These are phyloP conservation scores for Odontothrips loti DNA, from an alignment of 2,888 invertebrate genomes.

Conservation along the genomic window DNA sequence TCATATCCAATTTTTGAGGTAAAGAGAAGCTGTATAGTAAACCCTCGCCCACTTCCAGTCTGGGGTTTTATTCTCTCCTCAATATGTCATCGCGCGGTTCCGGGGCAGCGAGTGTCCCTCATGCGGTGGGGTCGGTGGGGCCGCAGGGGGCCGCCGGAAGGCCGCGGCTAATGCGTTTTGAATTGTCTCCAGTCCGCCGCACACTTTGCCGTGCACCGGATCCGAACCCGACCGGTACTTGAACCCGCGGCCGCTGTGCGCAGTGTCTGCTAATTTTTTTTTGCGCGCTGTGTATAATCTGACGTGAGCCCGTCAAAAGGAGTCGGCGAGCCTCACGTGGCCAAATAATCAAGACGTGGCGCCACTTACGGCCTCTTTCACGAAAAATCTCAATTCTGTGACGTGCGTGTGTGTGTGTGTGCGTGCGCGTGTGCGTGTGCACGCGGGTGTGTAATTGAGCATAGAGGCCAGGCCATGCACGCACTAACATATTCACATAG, in stretches of 20 bases:
- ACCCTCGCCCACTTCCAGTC: too few species aligned
- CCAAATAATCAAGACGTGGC: too few species aligned
- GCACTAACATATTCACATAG: conserved; percentile 14
- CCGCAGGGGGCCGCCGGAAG: too few species aligned
- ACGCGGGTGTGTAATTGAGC: conserved; percentile 5
- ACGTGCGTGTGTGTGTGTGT: neutral
- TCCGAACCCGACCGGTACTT: neutral
- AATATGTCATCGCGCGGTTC: too few species aligned
- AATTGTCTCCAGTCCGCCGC: neutral
- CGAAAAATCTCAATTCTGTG: neutral
- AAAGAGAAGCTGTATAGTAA: too few species aligned
- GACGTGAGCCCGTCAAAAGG: too few species aligned
- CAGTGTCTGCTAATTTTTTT: neutral
- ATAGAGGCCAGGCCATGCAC: neutral
- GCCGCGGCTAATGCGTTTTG: conserved; percentile 8
- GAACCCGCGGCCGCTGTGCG: neutral
- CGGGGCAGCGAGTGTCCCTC: too few species aligned
- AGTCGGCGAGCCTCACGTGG: too few species aligned
- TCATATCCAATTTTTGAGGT: too few species aligned
- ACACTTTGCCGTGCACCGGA: neutral
- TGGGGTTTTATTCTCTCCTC: too few species aligned
- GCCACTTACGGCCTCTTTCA: neutral
- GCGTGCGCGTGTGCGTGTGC: neutral
- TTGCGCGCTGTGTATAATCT: neutral
- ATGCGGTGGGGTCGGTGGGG: too few species aligned